Conservation (phyloP, 2,113 vertebrate genomes). For the Vulpes ferrilata region DNA sequence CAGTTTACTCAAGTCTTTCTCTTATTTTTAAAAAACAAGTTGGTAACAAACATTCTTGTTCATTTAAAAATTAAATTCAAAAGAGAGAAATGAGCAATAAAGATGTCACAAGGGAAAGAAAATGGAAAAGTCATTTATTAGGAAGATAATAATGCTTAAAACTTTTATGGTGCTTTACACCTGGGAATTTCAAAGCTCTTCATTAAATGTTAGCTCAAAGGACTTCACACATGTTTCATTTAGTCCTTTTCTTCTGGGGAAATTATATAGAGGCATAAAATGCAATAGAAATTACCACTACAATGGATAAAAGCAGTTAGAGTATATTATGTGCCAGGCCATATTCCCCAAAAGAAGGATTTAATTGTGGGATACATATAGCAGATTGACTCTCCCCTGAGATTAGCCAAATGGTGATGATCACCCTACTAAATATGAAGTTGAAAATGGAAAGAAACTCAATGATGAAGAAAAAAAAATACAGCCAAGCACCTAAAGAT, state of each 20-base stretch:
- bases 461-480: background rate
- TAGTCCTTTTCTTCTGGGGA: conserved; percentile 21
- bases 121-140: conserved; percentile 57
- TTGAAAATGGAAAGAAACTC: background rate
- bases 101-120: conserved; percentile 34
- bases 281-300: background rate
- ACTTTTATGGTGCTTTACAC: background rate
- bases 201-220: conserved; percentile 48
- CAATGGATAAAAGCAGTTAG: background rate
- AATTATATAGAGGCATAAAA: background rate
- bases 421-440: background rate
- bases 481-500: background rate
- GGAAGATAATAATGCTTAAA: background rate
- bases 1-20: background rate
- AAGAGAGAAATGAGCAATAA: background rate
- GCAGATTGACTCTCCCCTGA: background rate
- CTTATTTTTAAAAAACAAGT: background rate
- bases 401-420: background rate
- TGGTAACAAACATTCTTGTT: background rate
- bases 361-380: background rate
- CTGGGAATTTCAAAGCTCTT: conserved; percentile 27
- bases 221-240: conserved; percentile 12
- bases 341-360: background rate
- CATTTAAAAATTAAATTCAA: conserved; percentile 61
- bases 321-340: background rate